phyloP scores from a whole-genome alignment of 2,888 invertebrate genomes.

The Heterodera filipjevi region DNA sequence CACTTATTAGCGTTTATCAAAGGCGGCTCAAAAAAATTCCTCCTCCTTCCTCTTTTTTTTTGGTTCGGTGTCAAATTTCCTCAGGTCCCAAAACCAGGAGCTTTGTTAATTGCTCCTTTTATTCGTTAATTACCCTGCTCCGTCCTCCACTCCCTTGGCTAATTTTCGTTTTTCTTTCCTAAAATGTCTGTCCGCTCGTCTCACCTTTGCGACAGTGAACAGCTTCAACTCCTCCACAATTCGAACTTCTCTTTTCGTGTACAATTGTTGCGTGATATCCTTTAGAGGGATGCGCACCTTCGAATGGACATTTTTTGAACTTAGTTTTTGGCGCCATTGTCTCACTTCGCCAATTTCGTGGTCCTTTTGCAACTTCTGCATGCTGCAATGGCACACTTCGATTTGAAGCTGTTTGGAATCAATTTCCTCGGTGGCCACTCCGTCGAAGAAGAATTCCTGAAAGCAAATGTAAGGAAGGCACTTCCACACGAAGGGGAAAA shows the following conservation, averaged over 20 bases:
- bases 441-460: constrained; percentile 67
- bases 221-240: constrained; percentile 67
- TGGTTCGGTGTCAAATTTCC: too few relatives aligned
- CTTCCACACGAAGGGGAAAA: constrained; percentile 47
- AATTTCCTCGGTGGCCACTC: constrained; percentile 66
- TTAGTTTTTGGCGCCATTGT: background rate
- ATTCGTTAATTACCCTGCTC: too few relatives aligned
- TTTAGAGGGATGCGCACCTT: constrained; percentile 63
- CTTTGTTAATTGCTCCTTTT: background rate
- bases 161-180: too few relatives aligned
- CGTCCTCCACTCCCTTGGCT: too few relatives aligned
- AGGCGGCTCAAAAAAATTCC: too few relatives aligned
- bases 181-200: too few relatives aligned
- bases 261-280: constrained; percentile 64
- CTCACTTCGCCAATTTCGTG: constrained; percentile 67
- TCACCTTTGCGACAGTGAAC: constrained; percentile 30
- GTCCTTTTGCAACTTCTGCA: constrained; percentile 64
- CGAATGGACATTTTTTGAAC: background rate
- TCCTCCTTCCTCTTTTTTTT: too few relatives aligned
- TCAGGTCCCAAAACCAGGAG: too few relatives aligned
- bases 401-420: constrained; percentile 65
- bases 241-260: constrained; percentile 66
- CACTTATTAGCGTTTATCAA: too few relatives aligned
- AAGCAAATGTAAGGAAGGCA: constrained; percentile 56
- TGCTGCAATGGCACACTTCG: constrained; percentile 66